Base-by-base conservation (phyloP, 2,888 invertebrate species). In the Carpatolechia fugitivella region DNA sequence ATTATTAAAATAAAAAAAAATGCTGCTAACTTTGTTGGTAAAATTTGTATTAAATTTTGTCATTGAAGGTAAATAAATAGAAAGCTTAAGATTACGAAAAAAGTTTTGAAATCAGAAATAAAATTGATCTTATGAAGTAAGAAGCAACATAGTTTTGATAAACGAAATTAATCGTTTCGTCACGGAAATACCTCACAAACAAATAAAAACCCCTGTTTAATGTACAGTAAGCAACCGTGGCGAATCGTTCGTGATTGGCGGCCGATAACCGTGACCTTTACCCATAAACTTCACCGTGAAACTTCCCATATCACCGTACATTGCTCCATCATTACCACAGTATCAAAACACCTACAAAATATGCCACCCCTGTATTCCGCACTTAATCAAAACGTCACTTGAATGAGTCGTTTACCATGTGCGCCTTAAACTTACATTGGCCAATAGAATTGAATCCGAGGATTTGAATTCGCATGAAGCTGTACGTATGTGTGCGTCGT, bases 391-490 rank as follows among this genome's bases (percentile, higher is more conserved):
- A 41, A 44, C 29, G 4, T 44, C 24, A 29, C n/a, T 44, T 31
- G 10, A n/a, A n/a, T 36, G 8, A 35, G 4, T 11, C 1, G n/a
- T 50, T 20, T 6, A 36, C 14, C 18, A n/a, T 6, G 29, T 44
- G 29, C 29, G 24, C 44, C 13, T 44, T 7, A 24, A 29, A 44
- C 6, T 11, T 20, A 2, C 10, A 29, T n/a, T 29, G 49, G 55
- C 72, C 75, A 74, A 72, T 74, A 58, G 54, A 44, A 52, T 48
- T 44, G 53, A 55, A 56, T 40, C 61, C 72, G 71, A 72, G 74
- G 73, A 61, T 70, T 54, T 58, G 44, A 18, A 50, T 52, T 56
- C 51, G 57, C 58, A 50, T 16, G 52, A 61, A 33, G 44, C 18
- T 49, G 31, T 16, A 6, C 2, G 1, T 11, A 54, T 59, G 60